Conservation (phyloP, 2,113 vertebrate genomes). For the Nettapus auritus region DNA sequence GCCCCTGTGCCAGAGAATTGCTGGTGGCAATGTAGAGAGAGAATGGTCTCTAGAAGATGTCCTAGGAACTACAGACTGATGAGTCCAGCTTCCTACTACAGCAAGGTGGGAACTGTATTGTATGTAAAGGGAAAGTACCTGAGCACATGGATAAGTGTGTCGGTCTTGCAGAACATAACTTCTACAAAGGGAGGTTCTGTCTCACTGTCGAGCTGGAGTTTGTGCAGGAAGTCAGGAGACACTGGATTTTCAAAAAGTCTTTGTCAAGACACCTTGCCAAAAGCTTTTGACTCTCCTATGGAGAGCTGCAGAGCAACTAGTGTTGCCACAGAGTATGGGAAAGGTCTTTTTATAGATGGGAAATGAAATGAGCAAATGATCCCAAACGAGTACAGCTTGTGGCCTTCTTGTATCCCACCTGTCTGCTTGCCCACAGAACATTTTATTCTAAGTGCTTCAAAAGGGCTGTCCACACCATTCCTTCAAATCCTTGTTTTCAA, state of each 20-base stretch:
- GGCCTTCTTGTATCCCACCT: not conserved
- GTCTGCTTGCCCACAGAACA: not conserved
- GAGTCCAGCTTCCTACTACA: not conserved
- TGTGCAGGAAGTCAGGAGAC: not conserved
- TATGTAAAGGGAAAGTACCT: not conserved
- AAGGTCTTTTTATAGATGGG: not conserved
- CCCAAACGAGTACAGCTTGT: not conserved
- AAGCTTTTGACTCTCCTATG: not conserved
- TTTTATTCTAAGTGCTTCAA: not conserved
- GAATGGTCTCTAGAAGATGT: not conserved
- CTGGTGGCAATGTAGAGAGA: not conserved
- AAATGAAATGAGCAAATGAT: not conserved
- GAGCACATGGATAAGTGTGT: not conserved
- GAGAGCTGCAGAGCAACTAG: not conserved
- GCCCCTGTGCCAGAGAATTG: not conserved
- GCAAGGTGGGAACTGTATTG: not conserved
- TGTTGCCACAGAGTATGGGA: not conserved
- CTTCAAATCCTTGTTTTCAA: not conserved
- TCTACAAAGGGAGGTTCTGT: not conserved
- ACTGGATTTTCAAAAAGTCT: not conserved
- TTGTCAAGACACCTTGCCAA: fast-evolving
- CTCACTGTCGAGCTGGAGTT: not conserved
- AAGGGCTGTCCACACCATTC: not conserved
- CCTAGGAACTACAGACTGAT: not conserved
- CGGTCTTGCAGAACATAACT: not conserved